These are phyloP conservation scores for Heteractis magnifica DNA, from an alignment of 92 coral and sea anemone species.

Conservation along the genomic window DNA sequence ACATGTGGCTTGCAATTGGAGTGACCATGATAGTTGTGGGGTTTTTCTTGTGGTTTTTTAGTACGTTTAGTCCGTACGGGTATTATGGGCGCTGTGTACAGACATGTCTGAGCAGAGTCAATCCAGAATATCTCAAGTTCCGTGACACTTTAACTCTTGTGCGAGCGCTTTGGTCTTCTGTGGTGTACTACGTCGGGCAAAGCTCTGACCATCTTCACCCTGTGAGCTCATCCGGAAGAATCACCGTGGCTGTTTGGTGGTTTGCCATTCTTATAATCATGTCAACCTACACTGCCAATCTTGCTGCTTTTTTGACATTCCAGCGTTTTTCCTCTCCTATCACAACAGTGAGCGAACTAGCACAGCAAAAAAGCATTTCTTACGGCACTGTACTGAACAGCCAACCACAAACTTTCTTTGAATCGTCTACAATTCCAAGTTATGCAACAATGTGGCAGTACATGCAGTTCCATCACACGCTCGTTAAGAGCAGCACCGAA, in stretches of 20 bases:
- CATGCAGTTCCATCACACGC: slow-evolving; percentile 73
- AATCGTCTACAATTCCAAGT: slow-evolving; percentile 63
- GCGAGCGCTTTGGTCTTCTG: slow-evolving; percentile 70
- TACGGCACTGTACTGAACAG: slow-evolving; percentile 84
- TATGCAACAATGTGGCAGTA: slow-evolving; percentile 87
- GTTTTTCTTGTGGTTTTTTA: slow-evolving; percentile 69
- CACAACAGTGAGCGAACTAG: slow-evolving; percentile 71
- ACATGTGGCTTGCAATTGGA: slow-evolving; percentile 59
- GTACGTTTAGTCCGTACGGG: slow-evolving; percentile 90
- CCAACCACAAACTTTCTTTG: slow-evolving; percentile 80
- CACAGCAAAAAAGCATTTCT: slow-evolving; percentile 58
- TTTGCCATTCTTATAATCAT: slow-evolving; percentile 72
- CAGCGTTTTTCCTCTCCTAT: slow-evolving; percentile 67
- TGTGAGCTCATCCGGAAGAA: slow-evolving; percentile 75
- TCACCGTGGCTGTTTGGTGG: slow-evolving; percentile 87
- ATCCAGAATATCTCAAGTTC: slow-evolving; percentile 59
- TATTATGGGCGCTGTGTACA: slow-evolving; percentile 86
- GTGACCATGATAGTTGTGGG: slow-evolving; percentile 64
- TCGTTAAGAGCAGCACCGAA: slow-evolving; percentile 48
- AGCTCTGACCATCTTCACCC: slow-evolving; percentile 80
- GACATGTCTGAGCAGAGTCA: slow-evolving; percentile 61
- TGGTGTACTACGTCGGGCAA: slow-evolving; percentile 79
- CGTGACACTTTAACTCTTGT: slow-evolving; percentile 66
- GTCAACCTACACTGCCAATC: slow-evolving; percentile 88
- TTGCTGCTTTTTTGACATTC: slow-evolving; percentile 80